Percentiles rank a stretch among this genome's conserved stretches.
These are phyloP conservation scores for Holotrichia oblita DNA, from an alignment of 1,140 invertebrate genomes.

Conservation along the genomic window DNA sequence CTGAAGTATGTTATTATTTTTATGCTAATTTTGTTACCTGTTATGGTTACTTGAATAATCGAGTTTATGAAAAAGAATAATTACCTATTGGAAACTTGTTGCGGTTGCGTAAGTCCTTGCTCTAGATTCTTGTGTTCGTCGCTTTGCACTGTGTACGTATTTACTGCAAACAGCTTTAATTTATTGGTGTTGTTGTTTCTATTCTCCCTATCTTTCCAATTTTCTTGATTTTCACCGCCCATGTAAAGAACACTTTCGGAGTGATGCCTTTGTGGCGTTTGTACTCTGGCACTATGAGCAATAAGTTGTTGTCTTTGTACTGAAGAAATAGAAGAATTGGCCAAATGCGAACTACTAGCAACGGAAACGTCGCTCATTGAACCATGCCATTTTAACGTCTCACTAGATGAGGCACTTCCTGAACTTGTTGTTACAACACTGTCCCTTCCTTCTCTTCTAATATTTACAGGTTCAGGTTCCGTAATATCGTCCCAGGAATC, in stretches of 20 bases:
- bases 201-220: conserved; percentile 57
- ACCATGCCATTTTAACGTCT: conserved; percentile 85
- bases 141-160: conserved; percentile 68
- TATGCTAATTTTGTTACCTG: background rate
- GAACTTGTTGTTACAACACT: conserved; percentile 75
- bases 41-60: background rate
- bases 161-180: conserved; percentile 67
- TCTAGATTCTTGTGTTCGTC: conserved; percentile 45
- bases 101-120: conserved; percentile 41
- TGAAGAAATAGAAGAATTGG: conserved; percentile 51
- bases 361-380: conserved; percentile 81
- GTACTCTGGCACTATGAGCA: conserved; percentile 81
- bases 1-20: background rate
- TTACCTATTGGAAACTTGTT: conserved; percentile 44
- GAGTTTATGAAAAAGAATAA: background rate
- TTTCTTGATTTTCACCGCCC: conserved; percentile 57
- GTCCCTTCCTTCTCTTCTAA: conserved; percentile 66
- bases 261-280: conserved; percentile 82
- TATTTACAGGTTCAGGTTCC: conserved; percentile 58
- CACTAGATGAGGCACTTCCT: conserved; percentile 78
- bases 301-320: conserved; percentile 69
- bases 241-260: conserved; percentile 82
- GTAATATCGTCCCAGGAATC: conserved; percentile 63
- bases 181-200: conserved; percentile 62
- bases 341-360: conserved; percentile 63